Base-by-base conservation (phyloP, 2,113 vertebrate species). In the Serinus canaria region DNA sequence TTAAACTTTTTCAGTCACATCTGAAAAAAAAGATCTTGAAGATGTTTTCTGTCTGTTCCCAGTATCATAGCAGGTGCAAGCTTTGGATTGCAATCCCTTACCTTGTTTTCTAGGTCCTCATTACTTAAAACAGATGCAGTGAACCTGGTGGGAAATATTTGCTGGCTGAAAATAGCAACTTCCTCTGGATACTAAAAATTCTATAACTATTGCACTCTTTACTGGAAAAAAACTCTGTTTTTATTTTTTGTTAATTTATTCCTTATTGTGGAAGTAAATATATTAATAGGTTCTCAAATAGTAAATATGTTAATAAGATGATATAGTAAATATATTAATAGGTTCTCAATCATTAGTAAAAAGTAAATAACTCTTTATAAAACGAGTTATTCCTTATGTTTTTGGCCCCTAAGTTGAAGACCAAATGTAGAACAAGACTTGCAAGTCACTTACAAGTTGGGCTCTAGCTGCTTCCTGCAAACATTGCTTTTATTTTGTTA, bases 1-100 rank as follows among this genome's bases (percentile, higher is more conserved):
- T 95, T 94, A 94, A 96, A 91, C 76, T 52, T 90, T 90, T 91
- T 82, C 96, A 92, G 89, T 96, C 92, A 95, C 37, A 35, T 25
- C 67, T 67, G 10, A 47, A 83, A 96, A 89, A 95, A 87, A 58
- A 87, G 19, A n/a, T 79, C 9, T 2, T 80, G 77, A 69, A 83
- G 73, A 80, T 39, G 55, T 67, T 89, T 88, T n/a, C 50, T 56
- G 39, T 35, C 80, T 2, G 0, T 83, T 92, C 80, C 59, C 56
- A 55, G 13, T 74, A 81, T 43, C 46, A 16, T 1, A 83, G 39
- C 55, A 85, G 58, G 74, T 27, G 21, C 7, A 22, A 63, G 30
- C 15, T 80, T 75, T 73, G 68, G 49, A 11, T 35, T 89, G 39
- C 62, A 89, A 25, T 33, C 20, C 20, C 15, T 55, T 64, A 44